Base-by-base conservation (phyloP, 1,140 invertebrate genomes). In the Drosophila repletoides region DNA sequence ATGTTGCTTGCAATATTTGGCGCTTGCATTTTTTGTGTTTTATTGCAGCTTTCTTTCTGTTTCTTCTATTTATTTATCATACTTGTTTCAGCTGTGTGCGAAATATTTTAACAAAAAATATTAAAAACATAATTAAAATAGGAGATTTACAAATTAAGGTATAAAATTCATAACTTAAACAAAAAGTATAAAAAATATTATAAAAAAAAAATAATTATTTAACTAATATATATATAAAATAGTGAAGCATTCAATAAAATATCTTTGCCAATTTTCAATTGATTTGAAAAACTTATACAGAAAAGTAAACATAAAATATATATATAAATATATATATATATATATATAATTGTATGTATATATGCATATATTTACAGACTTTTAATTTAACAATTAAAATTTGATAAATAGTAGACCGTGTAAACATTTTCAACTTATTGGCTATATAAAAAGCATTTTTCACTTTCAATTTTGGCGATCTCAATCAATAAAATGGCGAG, bases 1-100 rank as follows among this genome's bases (percentile, higher is more conserved):
- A 22, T 45, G 45, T 60, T 51, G 53, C 31, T 60, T 80, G 75
- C 76, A 79, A 79, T 79, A 66, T 79, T 80, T 80, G 76, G 76
- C 76, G 59, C 43, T 66, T 79, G 17, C 33, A 48, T 56, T 64
- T 10, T 24, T 36, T n/a, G n/a, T n/a, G n/a, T 40, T 66, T 48
- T 45, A 31, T 52, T 49, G 49, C 56, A 63, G 28, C 26, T 41
- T 64, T 53, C 31, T 26, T 48, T 48, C 9, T 38, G 12, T 26
- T 26, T 29, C 14, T 45, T 49, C 9, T 36, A n/a, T 36, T 36
- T 36, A 9, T 14, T 51, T 33, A n/a, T n/a, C n/a, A n/a, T n/a
- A n/a, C n/a, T 52, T 14, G 53, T 31, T 24, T 43, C 33, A 53
- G 22, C 40, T 36, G 48, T 48, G 58, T 64, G 65, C 40, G 15